Conservation (phyloP, 2,113 vertebrate species). For the Melanocharis versteri region DNA sequence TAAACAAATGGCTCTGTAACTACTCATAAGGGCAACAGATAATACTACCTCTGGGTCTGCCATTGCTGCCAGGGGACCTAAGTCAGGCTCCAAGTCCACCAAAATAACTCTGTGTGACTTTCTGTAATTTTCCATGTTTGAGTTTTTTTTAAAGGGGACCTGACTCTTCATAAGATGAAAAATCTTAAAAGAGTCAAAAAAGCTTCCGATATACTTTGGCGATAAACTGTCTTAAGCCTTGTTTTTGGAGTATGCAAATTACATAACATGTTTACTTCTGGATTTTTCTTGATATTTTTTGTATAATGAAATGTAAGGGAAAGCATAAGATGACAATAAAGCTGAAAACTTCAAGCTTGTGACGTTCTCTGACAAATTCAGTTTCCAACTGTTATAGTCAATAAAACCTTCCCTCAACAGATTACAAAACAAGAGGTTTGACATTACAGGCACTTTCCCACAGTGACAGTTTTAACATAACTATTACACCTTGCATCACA, state of each 20-base stretch:
- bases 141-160: not conserved
- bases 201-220: not conserved
- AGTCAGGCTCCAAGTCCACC: not conserved
- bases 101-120: slow-evolving; percentile 6
- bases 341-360: not conserved
- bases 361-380: not conserved
- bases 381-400: not conserved
- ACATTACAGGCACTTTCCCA: not conserved
- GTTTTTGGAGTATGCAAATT: not conserved
- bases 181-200: not conserved
- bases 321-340: not conserved
- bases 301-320: not conserved
- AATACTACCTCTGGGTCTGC: slow-evolving; percentile 1
- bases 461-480: not conserved
- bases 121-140: not conserved
- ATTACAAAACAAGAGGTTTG: not conserved
- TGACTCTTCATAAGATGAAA: not conserved
- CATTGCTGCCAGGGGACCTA: not conserved
- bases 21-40: not conserved
- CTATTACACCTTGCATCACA: not conserved
- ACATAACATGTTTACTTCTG: not conserved
- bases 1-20: slow-evolving; percentile 4
- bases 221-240: not conserved
- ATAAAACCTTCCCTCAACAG: not conserved
- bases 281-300: not conserved